Percentiles rank a stretch among this genome's conserved stretches.
These are phyloP conservation scores for Cephus spinipes DNA, from an alignment of 2,888 invertebrate species.

Conservation along the genomic window DNA sequence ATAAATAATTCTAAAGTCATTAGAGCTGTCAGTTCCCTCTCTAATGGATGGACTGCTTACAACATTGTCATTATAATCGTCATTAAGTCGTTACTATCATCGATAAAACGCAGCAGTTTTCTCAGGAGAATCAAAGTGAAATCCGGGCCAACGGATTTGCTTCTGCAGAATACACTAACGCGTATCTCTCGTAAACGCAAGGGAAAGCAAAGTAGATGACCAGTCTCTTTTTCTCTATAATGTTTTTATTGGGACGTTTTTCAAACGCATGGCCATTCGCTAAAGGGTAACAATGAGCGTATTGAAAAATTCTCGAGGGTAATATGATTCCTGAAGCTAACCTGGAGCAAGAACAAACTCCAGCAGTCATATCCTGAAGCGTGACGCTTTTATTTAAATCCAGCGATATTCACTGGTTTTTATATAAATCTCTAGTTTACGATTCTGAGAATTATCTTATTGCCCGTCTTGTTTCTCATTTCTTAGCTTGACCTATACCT, in stretches of 20 bases:
- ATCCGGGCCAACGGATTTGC: not conserved
- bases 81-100: not conserved
- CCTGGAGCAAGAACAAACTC: not conserved
- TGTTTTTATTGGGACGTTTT: slow-evolving; percentile 17
- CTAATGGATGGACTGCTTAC: not conserved
- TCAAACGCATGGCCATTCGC: slow-evolving; percentile 15
- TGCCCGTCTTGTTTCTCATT: not conserved
- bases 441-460: slow-evolving; percentile 24
- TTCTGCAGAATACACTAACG: not conserved
- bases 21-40: not conserved
- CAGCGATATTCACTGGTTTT: slow-evolving; percentile 30
- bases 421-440: slow-evolving; percentile 20
- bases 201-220: slow-evolving; percentile 2
- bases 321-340: not conserved
- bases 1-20: not conserved
- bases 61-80: not conserved
- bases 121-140: not conserved
- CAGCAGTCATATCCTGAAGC: slow-evolving; percentile 9
- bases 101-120: not conserved
- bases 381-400: slow-evolving; percentile 24
- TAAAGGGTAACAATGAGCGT: not conserved
- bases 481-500: not conserved
- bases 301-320: not conserved
- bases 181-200: not conserved
- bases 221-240: not conserved